Conservation (phyloP, 2,113 vertebrate species). For the Zapus hudsonius region DNA sequence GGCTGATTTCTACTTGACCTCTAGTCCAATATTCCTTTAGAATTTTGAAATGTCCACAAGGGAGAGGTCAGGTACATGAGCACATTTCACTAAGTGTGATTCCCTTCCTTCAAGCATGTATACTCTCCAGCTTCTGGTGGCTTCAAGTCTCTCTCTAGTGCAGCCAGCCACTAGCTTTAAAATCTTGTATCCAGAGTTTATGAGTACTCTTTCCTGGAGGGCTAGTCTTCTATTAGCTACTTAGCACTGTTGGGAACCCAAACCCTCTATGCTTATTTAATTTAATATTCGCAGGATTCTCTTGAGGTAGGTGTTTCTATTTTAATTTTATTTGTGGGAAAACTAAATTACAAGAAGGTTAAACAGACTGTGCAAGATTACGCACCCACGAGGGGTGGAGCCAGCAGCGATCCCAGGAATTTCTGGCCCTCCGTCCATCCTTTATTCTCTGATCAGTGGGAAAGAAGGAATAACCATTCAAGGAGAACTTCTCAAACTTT, state of each 20-base stretch:
- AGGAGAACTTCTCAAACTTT: neutral
- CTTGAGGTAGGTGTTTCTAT: neutral
- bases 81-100: neutral
- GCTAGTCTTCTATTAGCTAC: neutral
- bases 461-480: neutral
- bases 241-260: neutral
- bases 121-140: neutral
- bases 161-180: neutral
- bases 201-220: constrained; percentile 1
- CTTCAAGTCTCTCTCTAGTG: neutral
- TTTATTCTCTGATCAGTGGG: too few species aligned
- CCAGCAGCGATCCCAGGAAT: neutral
- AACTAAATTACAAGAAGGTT: neutral
- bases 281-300: constrained; percentile 17
- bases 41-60: neutral
- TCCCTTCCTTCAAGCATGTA: neutral
- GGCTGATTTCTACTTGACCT: neutral
- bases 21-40: neutral
- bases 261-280: neutral
- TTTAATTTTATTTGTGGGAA: constrained; percentile 30
- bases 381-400: neutral
- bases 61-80: neutral
- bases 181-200: neutral
- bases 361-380: neutral
- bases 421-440: neutral